Evolutionary conservation across 1,140 invertebrate genomes (phyloP).

Genomic region (Neocloeon triangulifer): DNA sequence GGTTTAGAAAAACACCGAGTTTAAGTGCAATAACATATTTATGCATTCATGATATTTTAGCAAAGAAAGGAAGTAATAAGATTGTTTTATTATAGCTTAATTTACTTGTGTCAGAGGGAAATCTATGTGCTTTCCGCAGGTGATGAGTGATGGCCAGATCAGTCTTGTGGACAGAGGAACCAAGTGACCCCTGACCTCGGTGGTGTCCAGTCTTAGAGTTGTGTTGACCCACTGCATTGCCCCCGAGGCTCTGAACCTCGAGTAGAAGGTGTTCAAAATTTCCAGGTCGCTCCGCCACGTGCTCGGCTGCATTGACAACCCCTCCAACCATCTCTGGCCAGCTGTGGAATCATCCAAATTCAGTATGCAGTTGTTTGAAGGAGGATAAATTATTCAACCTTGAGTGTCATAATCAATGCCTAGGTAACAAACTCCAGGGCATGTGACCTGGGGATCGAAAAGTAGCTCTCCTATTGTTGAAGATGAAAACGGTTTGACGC

Average conservation of each 20-base stretch:
- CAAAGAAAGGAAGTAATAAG: too few relatives aligned
- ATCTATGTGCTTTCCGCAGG: conserved; percentile 20
- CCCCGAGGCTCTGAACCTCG: conserved; percentile 28
- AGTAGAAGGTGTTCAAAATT: conserved; percentile 29
- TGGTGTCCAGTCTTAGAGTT: conserved; percentile 51
- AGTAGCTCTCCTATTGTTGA: conserved; percentile 27
- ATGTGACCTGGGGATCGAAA: conserved; percentile 45
- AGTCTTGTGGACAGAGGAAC: conserved; percentile 44
- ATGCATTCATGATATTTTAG: too few relatives aligned
- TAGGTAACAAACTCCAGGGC: conserved; percentile 52
- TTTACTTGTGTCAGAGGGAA: conserved; percentile 72
- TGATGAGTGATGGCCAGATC: conserved; percentile 41
- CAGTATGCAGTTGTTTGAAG: too few relatives aligned
- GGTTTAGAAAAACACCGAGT: too few relatives aligned
- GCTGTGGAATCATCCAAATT: too few relatives aligned
- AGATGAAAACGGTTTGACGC: conserved; percentile 12
- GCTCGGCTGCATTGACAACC: conserved; percentile 35
- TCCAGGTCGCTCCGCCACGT: conserved; percentile 35
- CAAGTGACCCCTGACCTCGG: conserved; percentile 43
- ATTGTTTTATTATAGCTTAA: too few relatives aligned
- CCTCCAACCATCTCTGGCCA: conserved; percentile 42
- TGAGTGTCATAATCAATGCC: conserved; percentile 28
- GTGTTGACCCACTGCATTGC: conserved; percentile 42
- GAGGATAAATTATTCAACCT: too few relatives aligned
- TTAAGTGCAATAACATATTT: too few relatives aligned